phyloP scores from a whole-genome alignment of 2,797 vertebrate species.

The Pantherophis alleghaniensis region DNA sequence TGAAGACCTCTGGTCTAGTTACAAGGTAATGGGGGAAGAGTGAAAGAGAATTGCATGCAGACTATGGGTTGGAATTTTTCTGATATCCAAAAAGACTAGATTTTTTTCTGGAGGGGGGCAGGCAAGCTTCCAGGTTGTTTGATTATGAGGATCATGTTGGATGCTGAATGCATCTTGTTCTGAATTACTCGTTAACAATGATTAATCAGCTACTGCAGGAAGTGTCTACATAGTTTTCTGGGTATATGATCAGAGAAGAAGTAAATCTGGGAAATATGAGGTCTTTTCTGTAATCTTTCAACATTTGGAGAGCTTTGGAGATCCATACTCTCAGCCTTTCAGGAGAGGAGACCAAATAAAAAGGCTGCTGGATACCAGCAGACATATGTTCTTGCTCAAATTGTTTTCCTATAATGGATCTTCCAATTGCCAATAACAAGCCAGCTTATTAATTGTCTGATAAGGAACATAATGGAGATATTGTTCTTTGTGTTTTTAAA shows the following conservation, averaged over 20 bases:
- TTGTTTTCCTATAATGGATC: not conserved
- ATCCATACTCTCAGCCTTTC: not conserved
- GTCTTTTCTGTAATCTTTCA: not conserved
- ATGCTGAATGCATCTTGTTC: not conserved
- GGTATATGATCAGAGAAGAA: not conserved
- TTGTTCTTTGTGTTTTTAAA: not conserved
- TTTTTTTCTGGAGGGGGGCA: not conserved
- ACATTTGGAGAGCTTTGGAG: not conserved
- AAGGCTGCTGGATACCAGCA: not conserved
- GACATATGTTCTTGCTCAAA: not conserved
- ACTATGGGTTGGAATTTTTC: not conserved
- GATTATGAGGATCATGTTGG: not conserved
- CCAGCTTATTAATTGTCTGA: slow-evolving; percentile 12
- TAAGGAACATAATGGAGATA: not conserved
- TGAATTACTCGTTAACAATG: not conserved
- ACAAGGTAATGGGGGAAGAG: not conserved
- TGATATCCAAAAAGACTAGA: not conserved
- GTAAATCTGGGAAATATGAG: not conserved
- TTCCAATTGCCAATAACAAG: slow-evolving; percentile 15
- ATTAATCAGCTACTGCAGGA: not conserved
- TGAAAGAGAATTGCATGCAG: not conserved
- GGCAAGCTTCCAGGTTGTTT: not conserved
- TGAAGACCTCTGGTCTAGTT: no score
- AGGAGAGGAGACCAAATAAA: not conserved
- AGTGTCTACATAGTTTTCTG: not conserved